Base-by-base conservation (phyloP, 2,113 vertebrate genomes). In the Oenanthe oenanthe region DNA sequence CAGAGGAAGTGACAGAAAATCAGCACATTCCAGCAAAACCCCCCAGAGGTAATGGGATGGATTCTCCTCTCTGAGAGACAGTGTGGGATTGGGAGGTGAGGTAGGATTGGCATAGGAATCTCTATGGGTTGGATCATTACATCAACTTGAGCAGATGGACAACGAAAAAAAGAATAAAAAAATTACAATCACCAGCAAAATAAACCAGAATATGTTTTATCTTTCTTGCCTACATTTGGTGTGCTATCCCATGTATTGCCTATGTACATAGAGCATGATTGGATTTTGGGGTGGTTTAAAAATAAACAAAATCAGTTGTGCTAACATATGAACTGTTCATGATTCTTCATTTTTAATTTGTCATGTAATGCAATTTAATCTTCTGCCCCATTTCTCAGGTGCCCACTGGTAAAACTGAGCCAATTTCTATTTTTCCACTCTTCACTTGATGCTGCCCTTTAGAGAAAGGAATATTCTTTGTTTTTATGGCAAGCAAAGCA, bases 221-320 rank as follows among this genome's bases (percentile, higher is more conserved):
- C 26, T 93, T 72, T 89, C 50, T 81, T 79, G 47, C 50, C 68
- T 86, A 31, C 29, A 28, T 92, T 85, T 34, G 56, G 20, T 86
- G 79, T 89, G 48, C 13, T 90, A 78, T 94, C 58, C 56, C 3
- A 0, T 93, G 85, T 92, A 96, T 92, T 86, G 74, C 67, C 32
- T 58, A 50, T 96, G 95, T 95, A 92, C 76, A 88, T 88, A 94
- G 29, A 89, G 82, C 92, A 95, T 93, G 91, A 80, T 21, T 65
- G 84, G 60, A 78, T 85, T 91, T 92, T 70, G 80, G 81, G 80
- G 48, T 80, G 82, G 78, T 89, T 91, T 91, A 34, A 92, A 96
- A 97, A 96, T 97, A 97, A 96, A 97, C 61, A 92, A 93, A 94
- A 86, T 75, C 67, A 12, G 29, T 94, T 97, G 92, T 96, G 92